These are phyloP conservation scores for Diplogasteroides magnus DNA, from an alignment of 1,140 invertebrate species.

Conservation along the genomic window DNA sequence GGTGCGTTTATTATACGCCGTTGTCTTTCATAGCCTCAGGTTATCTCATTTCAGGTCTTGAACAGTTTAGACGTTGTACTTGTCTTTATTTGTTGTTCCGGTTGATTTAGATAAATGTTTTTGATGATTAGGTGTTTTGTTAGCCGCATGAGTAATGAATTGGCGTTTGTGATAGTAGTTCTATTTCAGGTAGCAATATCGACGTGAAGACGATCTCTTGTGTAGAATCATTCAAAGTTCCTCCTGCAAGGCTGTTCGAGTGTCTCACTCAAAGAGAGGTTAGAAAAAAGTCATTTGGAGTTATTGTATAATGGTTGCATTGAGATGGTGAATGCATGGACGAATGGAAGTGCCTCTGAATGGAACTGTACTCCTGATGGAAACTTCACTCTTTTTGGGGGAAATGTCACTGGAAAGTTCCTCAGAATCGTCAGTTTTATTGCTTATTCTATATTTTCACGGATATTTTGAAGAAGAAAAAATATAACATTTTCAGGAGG, in stretches of 20 bases:
- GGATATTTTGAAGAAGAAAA: no score
- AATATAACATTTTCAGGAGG: conserved; percentile 44
- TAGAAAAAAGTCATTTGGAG: no score
- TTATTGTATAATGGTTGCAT: conserved; percentile 33
- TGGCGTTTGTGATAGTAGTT: no score
- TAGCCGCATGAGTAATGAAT: no score
- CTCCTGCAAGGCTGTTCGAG: conserved; percentile 42
- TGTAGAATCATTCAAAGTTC: conserved; percentile 46
- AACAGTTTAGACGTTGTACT: no score
- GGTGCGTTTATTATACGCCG: no score
- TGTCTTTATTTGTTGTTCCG: no score
- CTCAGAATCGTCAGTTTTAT: conserved; percentile 66
- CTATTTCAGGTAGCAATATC: conserved; percentile 24
- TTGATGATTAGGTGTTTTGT: conserved; percentile 13
- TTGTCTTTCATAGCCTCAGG: no score
- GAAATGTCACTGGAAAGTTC: conserved; percentile 83
- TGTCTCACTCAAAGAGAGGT: conserved; percentile 40
- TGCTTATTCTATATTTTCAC: conserved; percentile 10
- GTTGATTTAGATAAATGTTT: conserved; percentile 31
- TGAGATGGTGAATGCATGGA: conserved; percentile 77
- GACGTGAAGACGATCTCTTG: conserved; percentile 23
- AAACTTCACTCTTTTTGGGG: conserved; percentile 82
- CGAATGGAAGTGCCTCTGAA: conserved; percentile 30
- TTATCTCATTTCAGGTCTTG: no score
- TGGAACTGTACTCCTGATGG: conserved; percentile 75